Evolutionary conservation across 2,888 invertebrate species (phyloP).

Genomic region (Agriopis leucophaearia): DNA sequence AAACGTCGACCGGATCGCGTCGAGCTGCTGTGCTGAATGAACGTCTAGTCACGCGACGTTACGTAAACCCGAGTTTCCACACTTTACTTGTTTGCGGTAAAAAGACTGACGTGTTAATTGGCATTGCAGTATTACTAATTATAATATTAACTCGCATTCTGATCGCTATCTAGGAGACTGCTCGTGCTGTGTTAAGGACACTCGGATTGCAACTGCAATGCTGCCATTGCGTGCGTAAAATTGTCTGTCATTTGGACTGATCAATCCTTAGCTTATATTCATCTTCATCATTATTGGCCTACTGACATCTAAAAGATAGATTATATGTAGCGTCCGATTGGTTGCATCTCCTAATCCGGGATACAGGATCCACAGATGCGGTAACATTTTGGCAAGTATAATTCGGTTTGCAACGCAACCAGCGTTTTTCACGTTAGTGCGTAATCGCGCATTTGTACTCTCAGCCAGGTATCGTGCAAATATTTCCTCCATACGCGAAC

Average conservation of each 20-base stretch:
- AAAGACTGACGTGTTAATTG: slow-evolving; percentile 78
- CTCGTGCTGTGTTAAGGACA: slow-evolving; percentile 58
- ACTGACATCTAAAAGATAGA: too few species aligned
- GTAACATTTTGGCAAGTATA: too few species aligned
- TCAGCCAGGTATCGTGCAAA: too few species aligned
- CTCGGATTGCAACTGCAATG: slow-evolving; percentile 45
- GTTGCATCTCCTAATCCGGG: too few species aligned
- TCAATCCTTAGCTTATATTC: too few species aligned
- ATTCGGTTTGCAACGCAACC: too few species aligned
- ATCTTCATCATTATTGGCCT: too few species aligned
- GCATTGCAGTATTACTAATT: slow-evolving; percentile 75
- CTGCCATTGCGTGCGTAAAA: slow-evolving; percentile 7
- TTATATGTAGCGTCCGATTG: too few species aligned
- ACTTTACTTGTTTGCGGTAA: slow-evolving; percentile 78
- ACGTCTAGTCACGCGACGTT: slow-evolving; percentile 78
- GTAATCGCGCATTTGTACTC: too few species aligned
- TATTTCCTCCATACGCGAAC: too few species aligned
- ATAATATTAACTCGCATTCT: slow-evolving; percentile 67
- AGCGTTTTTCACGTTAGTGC: too few species aligned
- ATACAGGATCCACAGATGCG: too few species aligned
- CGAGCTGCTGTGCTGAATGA: slow-evolving; percentile 66
- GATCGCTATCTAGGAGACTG: slow-evolving; percentile 62
- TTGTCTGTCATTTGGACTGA: background rate
- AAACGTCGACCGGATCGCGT: slow-evolving; percentile 49
- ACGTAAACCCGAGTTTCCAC: slow-evolving; percentile 75